Conservation (phyloP, 2,797 vertebrate genomes). For the Lepus townsendii region DNA sequence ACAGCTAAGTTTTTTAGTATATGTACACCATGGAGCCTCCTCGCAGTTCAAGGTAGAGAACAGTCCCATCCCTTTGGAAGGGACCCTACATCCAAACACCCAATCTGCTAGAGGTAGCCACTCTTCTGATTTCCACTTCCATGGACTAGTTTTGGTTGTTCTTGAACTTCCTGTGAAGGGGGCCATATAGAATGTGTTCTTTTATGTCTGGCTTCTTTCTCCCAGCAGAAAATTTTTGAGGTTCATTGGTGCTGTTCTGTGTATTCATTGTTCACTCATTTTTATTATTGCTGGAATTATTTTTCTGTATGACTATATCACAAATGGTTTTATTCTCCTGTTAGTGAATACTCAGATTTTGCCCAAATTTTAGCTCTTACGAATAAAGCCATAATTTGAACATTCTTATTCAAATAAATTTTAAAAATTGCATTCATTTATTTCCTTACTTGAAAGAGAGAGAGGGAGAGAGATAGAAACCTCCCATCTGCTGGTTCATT, state of each 20-base stretch:
- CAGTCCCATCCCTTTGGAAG: not conserved
- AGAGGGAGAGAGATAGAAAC: too few species aligned
- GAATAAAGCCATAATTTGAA: slow-evolving; percentile 9
- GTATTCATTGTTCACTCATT: not conserved
- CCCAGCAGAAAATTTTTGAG: not conserved
- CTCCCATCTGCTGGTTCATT: too few species aligned
- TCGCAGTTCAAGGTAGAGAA: not conserved
- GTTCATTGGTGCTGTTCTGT: not conserved
- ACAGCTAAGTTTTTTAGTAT: not conserved
- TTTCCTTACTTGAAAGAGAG: too few species aligned
- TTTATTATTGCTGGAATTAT: slow-evolving; percentile 17
- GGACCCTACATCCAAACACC: not conserved
- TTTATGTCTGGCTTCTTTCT: not conserved
- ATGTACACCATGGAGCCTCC: not conserved
- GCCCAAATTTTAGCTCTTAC: not conserved
- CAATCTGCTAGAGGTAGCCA: not conserved
- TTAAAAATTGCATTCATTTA: too few species aligned
- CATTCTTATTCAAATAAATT: not conserved
- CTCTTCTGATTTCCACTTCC: not conserved
- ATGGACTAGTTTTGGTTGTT: slow-evolving; percentile 9
- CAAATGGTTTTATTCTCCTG: not conserved
- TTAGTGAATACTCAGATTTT: not conserved
- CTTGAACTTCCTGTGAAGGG: not conserved
- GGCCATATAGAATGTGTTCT: not conserved
- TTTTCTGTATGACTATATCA: not conserved